Evolutionary conservation across 2,113 vertebrate genomes (phyloP).

Genomic region (Istiophorus platypterus): DNA sequence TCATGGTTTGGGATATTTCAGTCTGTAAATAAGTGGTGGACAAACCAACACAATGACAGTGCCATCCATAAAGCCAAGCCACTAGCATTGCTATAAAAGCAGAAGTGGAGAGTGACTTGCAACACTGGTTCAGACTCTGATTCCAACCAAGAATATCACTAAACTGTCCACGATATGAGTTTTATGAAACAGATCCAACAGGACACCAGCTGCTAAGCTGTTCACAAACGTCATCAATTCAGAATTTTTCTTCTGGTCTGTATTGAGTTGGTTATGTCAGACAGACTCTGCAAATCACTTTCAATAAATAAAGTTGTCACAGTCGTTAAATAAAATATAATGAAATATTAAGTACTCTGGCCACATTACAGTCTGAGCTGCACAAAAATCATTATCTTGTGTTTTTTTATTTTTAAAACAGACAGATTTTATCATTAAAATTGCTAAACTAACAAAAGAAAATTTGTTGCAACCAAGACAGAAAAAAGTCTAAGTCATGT

Average conservation of each 20-base stretch:
- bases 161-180: background rate
- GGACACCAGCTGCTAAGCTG: constrained; percentile 12
- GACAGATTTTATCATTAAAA: background rate
- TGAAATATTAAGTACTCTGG: background rate
- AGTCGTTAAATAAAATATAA: background rate
- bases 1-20: background rate
- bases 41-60: background rate
- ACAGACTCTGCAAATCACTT: background rate
- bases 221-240: constrained; percentile 9
- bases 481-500: background rate
- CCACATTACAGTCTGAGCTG: background rate
- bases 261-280: constrained; percentile 7
- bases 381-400: background rate
- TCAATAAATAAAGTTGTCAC: background rate
- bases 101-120: background rate
- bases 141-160: background rate
- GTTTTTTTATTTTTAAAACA: constrained; percentile 1
- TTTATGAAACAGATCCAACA: background rate
- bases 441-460: constrained; percentile 1
- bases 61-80: background rate
- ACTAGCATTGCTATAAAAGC: background rate
- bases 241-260: background rate
- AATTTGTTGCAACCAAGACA: constrained; percentile 1
- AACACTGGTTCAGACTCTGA: constrained; percentile 2
- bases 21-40: background rate